Percentiles rank a stretch among this genome's conserved stretches.
Evolutionary conservation across 2,888 invertebrate genomes (phyloP).

Genomic region (Dolomedes plantarius): DNA sequence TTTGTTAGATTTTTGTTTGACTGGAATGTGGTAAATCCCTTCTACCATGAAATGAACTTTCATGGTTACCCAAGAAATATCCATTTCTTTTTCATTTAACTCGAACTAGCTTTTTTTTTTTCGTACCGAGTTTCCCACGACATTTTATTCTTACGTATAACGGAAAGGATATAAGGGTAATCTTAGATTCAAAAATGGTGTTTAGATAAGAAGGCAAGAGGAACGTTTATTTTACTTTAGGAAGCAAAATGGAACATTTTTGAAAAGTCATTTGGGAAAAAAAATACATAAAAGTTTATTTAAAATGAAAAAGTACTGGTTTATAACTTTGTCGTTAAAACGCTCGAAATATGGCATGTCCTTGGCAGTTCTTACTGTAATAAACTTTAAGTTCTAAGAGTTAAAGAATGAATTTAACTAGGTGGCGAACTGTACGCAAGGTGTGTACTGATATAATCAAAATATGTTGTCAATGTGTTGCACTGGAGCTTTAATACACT

Average conservation of each 20-base stretch:
- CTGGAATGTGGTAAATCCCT: slow-evolving; percentile 33
- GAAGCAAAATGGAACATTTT: too few relatives aligned
- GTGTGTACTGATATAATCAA: too few relatives aligned
- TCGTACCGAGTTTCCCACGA: neutral
- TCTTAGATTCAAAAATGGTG: neutral
- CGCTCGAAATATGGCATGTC: too few relatives aligned
- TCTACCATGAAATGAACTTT: slow-evolving; percentile 65
- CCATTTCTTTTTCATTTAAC: slow-evolving; percentile 3
- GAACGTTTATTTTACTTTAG: neutral
- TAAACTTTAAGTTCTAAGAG: too few relatives aligned
- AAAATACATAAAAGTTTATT: too few relatives aligned
- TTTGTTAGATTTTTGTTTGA: slow-evolving; percentile 35
- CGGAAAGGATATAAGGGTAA: neutral
- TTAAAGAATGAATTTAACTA: too few relatives aligned
- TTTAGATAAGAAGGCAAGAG: neutral
- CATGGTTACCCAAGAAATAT: slow-evolving; percentile 25
- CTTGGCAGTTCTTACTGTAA: too few relatives aligned
- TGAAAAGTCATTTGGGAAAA: too few relatives aligned
- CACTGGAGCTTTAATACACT: too few relatives aligned
- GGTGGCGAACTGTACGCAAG: too few relatives aligned
- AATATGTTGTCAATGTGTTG: too few relatives aligned
- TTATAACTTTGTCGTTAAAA: neutral
- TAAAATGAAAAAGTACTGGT: neutral
- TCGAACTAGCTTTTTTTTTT: neutral
- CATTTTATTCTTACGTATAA: neutral